Evolutionary conservation across 1,140 invertebrate genomes (phyloP), one percentile per base, ranked within the genome.

Genomic region (Marisa cornuarietis): DNA sequence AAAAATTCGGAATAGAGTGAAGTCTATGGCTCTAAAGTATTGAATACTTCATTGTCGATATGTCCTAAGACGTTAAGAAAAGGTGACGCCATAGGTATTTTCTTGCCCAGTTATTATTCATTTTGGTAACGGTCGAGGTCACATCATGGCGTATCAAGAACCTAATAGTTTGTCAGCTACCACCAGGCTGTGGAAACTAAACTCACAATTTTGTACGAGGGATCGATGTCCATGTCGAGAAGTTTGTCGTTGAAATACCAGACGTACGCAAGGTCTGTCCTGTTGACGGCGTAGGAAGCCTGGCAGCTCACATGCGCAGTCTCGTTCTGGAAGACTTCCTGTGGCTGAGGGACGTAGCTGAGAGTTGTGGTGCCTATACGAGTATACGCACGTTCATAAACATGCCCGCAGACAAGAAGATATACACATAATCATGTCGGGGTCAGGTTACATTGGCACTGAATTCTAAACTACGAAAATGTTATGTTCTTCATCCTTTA

Each of bases 171-270:
- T 14, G 1, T n/a, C 24, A 42, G 5, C 63, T 76, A 7, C 7
- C n/a, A n/a, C n/a, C n/a, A 24, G 26, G 22, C 22, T 76, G 16
- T 58, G 58, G 7, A 22, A 9, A 5, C 52, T 6, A 18, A 42
- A 81, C 82, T 79, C 61, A 88, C 87, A 71, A 77, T 58, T 52
- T 24, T 63, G 49, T 82, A 86, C 24, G 83, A 63, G 8, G 84
- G 81, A 16, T 87, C 83, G 7, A 78, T 72, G 16, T 82, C 79
- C 18, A 84, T n/a, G 76, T 87, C 81, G 13, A 87, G 78, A 5
- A 81, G 68, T 31, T 78, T 78, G 26, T 81, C 83, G 71, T 88
- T 84, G 73, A 85, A 85, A n/a, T 75, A 81, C 87, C 87, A 88
- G 51, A 83, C 77, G 73, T 85, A 86, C 20, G 83, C 69, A 0